Base-by-base conservation (phyloP, 2,113 vertebrate species). In the Cryptotis parvus region DNA sequence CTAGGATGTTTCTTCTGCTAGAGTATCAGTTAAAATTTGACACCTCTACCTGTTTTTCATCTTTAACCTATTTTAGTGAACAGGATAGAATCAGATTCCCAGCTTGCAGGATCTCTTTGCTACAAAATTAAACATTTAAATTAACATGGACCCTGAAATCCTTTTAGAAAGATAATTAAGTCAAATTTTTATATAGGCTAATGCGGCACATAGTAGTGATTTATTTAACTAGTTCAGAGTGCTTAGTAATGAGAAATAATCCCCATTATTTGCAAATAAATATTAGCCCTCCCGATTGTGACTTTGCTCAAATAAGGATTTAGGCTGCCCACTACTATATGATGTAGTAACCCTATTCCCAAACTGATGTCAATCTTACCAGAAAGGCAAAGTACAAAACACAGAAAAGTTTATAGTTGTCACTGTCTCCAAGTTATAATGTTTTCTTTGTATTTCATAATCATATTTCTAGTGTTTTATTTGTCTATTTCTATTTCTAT, bases 151-250 rank as follows among this genome's bases (percentile, higher is more conserved):
- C n/a, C 58, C 11, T 63, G 27, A 83, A 43, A 20, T 70, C 16
- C 52, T 65, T 70, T 49, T 41, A 79, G 68, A 70, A 87, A 92
- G 80, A 43, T 29, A 81, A 74, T 49, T 81, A 61, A 55, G 9
- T 81, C 52, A 89, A 66, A 85, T 49, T 68, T 70, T 68, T 35
- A 41, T 52, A 16, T 68, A 74, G 63, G 29, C 77, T 80, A 78
- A 70, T 63, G 6, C 1, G 63, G 9, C 61, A 43, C 4, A 41
- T 29, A 8, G 14, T 58, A 87, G 41, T 33, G 31, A 84, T 33
- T 55, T 90, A 49, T 49, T 61, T 87, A 79, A 73, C 58, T 66
- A 77, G 92, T 84, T 9, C 79, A 78, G 77, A 58, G 33, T 10
- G 29, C 3, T 79, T 58, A 70, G 22, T 80, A 65, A 68, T 61